Base-by-base conservation (phyloP, 2,888 invertebrate species). In the Hirtodrosophila confusa region DNA sequence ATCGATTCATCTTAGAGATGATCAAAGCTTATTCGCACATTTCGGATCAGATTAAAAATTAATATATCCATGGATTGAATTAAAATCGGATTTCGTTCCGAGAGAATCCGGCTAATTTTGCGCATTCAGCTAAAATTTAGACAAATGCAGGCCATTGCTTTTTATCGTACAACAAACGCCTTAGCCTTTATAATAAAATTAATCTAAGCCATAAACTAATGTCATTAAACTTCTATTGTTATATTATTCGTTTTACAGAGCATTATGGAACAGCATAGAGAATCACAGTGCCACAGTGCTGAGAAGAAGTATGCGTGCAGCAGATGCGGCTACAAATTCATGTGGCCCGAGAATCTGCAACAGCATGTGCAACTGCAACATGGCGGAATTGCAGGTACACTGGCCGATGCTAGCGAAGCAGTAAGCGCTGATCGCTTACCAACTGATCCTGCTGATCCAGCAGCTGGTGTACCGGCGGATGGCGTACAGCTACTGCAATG, bases 211-310 rank as follows among this genome's bases (percentile, higher is more conserved):
- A n/a, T n/a, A n/a, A n/a, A n/a, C n/a, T n/a, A n/a, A n/a, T n/a
- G 6, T 31, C 31, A 5, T 7, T 7, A 31, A 31, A 31, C 31
- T 31, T 31, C 7, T 9, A 7, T 31, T 31, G 3, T 5, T 27
- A 27, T 27, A 27, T 9, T 36, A 6, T 11, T 10, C 10, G 2
- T 35, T 0, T 92, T 92, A 0, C 80, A 92, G 57, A 92, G 92
- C 68, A 91, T 93, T 5, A 92, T 94, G n/a, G 91, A 91, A 0
- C 92, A 93, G 9, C 94, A 94, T 90, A 47, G 93, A 90, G 85
- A 91, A 88, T 77, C 91, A 74, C 91, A 91, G 53, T 92, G 91
- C 48, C 80, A 80, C 35, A 91, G 89, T 58, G 27, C 50, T 0
- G 82, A 87, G 5, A 91, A 91, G 51, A 69, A 82, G 31, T 78